Percentiles rank a stretch among this genome's conserved stretches.
phyloP scores from a whole-genome alignment of 2,113 vertebrate species.

The Coptodon rendalli region DNA sequence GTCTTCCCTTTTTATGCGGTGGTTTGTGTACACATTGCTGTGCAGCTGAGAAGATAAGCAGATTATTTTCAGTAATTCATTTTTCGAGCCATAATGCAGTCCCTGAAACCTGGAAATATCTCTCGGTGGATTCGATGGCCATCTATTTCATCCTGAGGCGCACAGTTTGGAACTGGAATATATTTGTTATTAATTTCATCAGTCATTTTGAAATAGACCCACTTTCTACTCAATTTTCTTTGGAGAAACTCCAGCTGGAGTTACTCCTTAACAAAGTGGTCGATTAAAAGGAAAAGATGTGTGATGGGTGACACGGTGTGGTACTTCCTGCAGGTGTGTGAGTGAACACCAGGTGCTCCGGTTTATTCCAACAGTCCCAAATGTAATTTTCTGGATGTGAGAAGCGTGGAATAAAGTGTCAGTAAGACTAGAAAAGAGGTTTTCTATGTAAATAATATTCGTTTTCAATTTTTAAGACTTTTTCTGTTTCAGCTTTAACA shows the following conservation, averaged over 20 bases:
- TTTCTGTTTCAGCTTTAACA: background rate
- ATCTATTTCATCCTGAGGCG: background rate
- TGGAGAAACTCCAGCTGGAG: background rate
- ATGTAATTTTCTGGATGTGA: background rate
- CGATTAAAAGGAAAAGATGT: background rate
- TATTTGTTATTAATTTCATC: background rate
- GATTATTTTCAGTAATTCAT: background rate
- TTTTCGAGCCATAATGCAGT: background rate
- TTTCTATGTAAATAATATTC: accelerated
- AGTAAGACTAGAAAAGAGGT: background rate
- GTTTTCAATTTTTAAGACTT: background rate
- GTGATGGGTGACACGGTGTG: background rate
- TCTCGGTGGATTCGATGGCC: background rate
- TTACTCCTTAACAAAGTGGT: background rate
- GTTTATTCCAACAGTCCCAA: background rate
- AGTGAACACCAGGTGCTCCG: background rate
- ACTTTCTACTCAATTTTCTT: background rate
- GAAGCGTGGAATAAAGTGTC: no score
- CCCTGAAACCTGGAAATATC: background rate
- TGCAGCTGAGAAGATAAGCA: background rate
- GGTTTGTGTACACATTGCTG: background rate
- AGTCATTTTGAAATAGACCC: background rate
- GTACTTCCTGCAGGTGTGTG: background rate
- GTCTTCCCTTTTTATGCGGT: background rate
- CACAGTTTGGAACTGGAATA: background rate